Evolutionary conservation across 2,888 invertebrate genomes (phyloP), one percentile per base, ranked within the genome.

Genomic region (Melieria crassipennis): DNA sequence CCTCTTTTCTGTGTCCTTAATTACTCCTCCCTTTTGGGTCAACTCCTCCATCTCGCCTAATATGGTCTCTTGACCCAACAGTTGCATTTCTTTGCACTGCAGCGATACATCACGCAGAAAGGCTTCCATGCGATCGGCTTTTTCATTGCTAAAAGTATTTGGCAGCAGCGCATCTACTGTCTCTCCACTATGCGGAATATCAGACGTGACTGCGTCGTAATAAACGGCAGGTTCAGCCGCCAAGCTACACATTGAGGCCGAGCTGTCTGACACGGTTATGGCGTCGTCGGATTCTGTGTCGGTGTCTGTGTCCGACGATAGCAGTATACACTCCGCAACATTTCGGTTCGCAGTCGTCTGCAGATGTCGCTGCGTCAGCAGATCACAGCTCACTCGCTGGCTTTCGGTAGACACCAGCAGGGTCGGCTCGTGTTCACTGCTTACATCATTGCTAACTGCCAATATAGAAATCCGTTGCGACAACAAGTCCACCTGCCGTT

Each of bases 81-180:
- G 50, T 3, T 71, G 70, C 63, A 79, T 72, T 46, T 76, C 76
- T 46, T 65, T 79, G 0, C 77, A 75, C 45, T 81, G 79, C 1
- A 77, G 73, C 4, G 84, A 83, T 0, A 85, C 85, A 72, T 86
- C 86, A 0, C 82, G 82, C 9, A 86, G 71, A 64, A 85, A 86
- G 0, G 82, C 85, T 13, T 82, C 79, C 62, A 86, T 82, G 5
- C 82, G 82, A 55, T 82, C 78, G 1, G 81, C 78, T 52, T 81
- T 82, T 10, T 76, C 79, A 7, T 72, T 76, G 13, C 77, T 76
- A 7, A 77, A 71, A 1, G 70, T 73, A 4, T 56, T 63, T 0
- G 76, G 73, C 6, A 75, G 43, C 5, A 69, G 63, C 6, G 58
- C 69, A 43, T 73, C 56, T 13, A 60, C 65, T 43, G 75, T 71